Evolutionary conservation across 2,113 vertebrate species (phyloP).

Genomic region (Piaya cayana): DNA sequence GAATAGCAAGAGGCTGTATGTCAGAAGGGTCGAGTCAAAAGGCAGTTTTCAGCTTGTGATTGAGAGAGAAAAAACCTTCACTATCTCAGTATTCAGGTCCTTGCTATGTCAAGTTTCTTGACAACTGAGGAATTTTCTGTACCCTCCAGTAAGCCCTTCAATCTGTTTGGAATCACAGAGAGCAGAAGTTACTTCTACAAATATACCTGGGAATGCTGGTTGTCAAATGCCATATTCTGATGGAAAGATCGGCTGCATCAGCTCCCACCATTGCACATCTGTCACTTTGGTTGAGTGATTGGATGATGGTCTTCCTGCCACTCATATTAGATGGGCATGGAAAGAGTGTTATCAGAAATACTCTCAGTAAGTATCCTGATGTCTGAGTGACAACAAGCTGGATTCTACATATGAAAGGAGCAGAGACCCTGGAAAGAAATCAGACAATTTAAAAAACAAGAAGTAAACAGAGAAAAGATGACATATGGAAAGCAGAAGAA

Average conservation of each 20-base stretch:
- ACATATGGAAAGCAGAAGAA: not conserved
- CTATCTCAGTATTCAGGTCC: not conserved
- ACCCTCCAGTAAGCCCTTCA: not conserved
- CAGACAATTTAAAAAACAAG: not conserved
- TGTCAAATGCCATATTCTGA: rapidly evolving
- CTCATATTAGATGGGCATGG: not conserved
- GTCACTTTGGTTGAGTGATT: not conserved
- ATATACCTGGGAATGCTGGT: rapidly evolving
- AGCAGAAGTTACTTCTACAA: not conserved
- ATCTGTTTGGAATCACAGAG: not conserved
- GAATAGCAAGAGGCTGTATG: not conserved
- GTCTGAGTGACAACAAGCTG: rapidly evolving
- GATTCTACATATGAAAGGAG: not conserved
- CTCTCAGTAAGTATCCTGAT: not conserved
- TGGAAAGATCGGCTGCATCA: not conserved
- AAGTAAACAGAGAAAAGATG: not conserved
- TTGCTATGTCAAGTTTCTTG: not conserved
- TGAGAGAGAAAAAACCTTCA: not conserved
- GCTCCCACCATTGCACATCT: not conserved
- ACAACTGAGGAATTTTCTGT: not conserved
- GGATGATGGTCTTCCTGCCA: not conserved
- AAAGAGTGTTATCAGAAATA: not conserved
- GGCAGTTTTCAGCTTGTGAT: not conserved
- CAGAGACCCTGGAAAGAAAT: not conserved
- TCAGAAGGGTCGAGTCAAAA: not conserved